Evolutionary conservation across 2,888 invertebrate species (phyloP).

Genomic region (Bembecia ichneumoniformis): DNA sequence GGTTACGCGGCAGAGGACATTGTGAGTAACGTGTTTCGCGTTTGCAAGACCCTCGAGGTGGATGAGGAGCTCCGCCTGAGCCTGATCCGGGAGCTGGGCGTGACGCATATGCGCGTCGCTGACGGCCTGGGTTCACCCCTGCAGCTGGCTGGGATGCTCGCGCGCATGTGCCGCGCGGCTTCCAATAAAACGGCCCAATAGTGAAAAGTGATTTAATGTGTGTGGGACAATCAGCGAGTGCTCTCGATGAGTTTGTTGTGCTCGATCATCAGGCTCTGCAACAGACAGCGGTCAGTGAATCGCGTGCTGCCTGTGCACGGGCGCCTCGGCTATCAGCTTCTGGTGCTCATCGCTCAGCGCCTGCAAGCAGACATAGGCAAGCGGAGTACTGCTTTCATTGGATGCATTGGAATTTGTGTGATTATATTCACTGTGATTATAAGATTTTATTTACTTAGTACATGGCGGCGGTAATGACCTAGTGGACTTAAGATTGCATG

Average conservation of each 20-base stretch:
- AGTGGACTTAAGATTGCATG: too few relatives aligned
- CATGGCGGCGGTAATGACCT: too few relatives aligned
- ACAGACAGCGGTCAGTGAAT: slow-evolving; percentile 42
- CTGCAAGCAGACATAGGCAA: slow-evolving; percentile 53
- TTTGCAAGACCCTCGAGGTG: slow-evolving; percentile 88
- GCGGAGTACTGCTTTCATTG: slow-evolving; percentile 11
- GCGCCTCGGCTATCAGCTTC: slow-evolving; percentile 77
- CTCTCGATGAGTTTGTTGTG: slow-evolving; percentile 66
- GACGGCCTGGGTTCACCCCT: slow-evolving; percentile 90
- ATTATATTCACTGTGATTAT: too few relatives aligned
- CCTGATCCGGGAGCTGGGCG: slow-evolving; percentile 92
- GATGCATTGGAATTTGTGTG: too few relatives aligned
- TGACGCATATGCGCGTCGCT: slow-evolving; percentile 90
- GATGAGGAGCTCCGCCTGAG: slow-evolving; percentile 86
- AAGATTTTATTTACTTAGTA: too few relatives aligned
- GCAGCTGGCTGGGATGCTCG: slow-evolving; percentile 92
- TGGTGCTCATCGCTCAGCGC: slow-evolving; percentile 88
- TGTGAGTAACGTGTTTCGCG: slow-evolving; percentile 93
- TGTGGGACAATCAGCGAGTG: neutral
- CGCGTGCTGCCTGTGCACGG: slow-evolving; percentile 45
- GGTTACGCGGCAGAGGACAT: slow-evolving; percentile 99
- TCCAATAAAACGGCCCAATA: slow-evolving; percentile 15
- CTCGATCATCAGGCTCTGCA: slow-evolving; percentile 72
- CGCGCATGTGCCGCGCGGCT: slow-evolving; percentile 79
- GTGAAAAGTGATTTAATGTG: slow-evolving; percentile 9